Evolutionary conservation across 2,113 vertebrate genomes (phyloP), one percentile per base, ranked within the genome.

Genomic region (Copsychus sechellarum): DNA sequence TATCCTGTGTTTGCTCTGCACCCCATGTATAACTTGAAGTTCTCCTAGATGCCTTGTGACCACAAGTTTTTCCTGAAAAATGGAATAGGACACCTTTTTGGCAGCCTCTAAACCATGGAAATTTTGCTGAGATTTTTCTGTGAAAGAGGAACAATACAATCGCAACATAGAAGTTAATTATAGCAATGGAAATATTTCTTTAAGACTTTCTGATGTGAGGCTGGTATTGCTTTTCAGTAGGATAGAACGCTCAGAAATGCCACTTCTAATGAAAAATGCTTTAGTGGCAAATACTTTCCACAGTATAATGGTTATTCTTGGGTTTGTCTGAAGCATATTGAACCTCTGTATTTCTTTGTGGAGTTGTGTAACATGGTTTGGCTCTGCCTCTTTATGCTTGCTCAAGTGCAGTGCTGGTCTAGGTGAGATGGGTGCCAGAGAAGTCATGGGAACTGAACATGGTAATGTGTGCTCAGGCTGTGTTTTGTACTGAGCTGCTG

Each of bases 231-330:
- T 95, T 96, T 97, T 92, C 91, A 88, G 83, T 38, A 92, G 86
- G 80, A 73, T 70, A 38, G 86, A 93, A 79, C 18, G 24, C 81
- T 95, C 69, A 92, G 86, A 93, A 97, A 91, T 93, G 86, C 69
- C 83, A 79, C 65, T 97, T 94, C 9, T 84, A 96, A 86, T 93
- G 89, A 93, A 95, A 95, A 92, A 89, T 91, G 45, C 53, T 93
- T 88, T 81, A 93, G 93, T 91, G 83, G 95, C 65, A 87, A 91
- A 95, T 96, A 96, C 45, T 93, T 96, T 96, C 94, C 93, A 89
- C 89, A 53, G 70, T 14, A 81, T 45, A 92, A 93, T 86, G 83
- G 94, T 97, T 97, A 76, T 93, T 96, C 94, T 89, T 95, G 92
- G 94, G 94, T 79, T 94, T 88, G 69, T 88, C 73, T 93, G 77